Conservation (phyloP, 2,797 vertebrate genomes). For the Notolepis coatsorum region DNA sequence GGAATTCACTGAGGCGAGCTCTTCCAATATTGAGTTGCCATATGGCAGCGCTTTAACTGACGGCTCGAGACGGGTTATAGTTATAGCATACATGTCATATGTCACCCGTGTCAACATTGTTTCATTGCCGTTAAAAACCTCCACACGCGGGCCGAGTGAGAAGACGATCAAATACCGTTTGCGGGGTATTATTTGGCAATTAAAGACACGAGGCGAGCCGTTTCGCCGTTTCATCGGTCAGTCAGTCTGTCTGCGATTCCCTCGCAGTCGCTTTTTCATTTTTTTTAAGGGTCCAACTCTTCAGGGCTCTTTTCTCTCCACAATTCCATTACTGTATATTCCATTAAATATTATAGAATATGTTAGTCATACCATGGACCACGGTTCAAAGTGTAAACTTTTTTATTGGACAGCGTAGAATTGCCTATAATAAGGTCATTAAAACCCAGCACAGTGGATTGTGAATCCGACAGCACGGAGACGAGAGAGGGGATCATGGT, state of each 20-base stretch:
- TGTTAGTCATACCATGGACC: constrained; percentile 74
- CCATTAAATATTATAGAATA: constrained; percentile 72
- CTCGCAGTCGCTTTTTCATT: constrained; percentile 44
- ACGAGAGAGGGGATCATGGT: constrained; percentile 72
- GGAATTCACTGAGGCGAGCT: constrained; percentile 77
- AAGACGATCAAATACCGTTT: not conserved
- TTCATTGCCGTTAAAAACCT: constrained; percentile 55
- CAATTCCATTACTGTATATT: constrained; percentile 72
- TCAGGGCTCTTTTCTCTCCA: constrained; percentile 24
- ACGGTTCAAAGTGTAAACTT: constrained; percentile 75
- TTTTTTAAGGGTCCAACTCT: constrained; percentile 33
- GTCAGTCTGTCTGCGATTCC: constrained; percentile 34
- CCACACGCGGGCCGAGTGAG: constrained; percentile 27
- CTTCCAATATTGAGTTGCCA: constrained; percentile 79
- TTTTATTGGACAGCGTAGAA: constrained; percentile 74
- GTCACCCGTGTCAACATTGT: constrained; percentile 68
- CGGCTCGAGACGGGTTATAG: constrained; percentile 70
- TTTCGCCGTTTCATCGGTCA: constrained; percentile 43
- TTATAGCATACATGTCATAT: constrained; percentile 63
- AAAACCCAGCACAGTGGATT: constrained; percentile 69
- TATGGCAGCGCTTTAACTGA: constrained; percentile 74
- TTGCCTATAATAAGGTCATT: constrained; percentile 78
- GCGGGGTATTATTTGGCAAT: constrained; percentile 26
- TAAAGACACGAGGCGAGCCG: constrained; percentile 29
- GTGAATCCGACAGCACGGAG: constrained; percentile 60